These are phyloP conservation scores for Parazoanthus swiftii DNA, from an alignment of 92 coral and sea anemone species.

Conservation along the genomic window DNA sequence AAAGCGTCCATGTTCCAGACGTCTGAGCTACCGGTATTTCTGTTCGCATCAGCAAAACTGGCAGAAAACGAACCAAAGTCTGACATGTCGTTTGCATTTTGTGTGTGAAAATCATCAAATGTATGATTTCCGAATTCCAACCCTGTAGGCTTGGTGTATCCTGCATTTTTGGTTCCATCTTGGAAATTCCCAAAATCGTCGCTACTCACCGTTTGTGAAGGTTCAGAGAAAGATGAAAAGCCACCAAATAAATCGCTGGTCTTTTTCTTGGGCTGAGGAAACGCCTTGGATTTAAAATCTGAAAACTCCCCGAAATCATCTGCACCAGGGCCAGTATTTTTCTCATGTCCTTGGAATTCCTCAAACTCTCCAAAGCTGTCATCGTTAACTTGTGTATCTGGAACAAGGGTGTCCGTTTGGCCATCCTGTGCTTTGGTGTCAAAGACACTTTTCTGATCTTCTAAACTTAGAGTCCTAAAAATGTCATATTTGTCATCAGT, in stretches of 20 bases:
- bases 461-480: conserved; percentile 53
- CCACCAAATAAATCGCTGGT: conserved; percentile 11
- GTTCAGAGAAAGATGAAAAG: background rate
- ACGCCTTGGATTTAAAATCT: conserved; percentile 29
- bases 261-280: background rate
- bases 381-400: conserved; percentile 34
- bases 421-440: conserved; percentile 19
- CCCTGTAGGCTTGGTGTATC: background rate
- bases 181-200: conserved; percentile 21
- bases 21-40: background rate
- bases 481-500: conserved; percentile 64
- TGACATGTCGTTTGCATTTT: background rate
- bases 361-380: conserved; percentile 81
- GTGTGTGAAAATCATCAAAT: conserved; percentile 7
- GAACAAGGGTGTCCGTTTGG: background rate
- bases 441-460: conserved; percentile 43
- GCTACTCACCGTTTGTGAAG: background rate
- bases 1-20: background rate
- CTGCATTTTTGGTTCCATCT: background rate
- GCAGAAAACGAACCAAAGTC: conserved; percentile 27
- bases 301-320: conserved; percentile 63
- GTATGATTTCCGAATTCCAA: background rate
- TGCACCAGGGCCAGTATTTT: conserved; percentile 6
- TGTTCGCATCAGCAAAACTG: conserved; percentile 6
- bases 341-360: conserved; percentile 39